These are phyloP conservation scores for Megaustenia siamemsis DNA, from an alignment of 2,888 invertebrate genomes.

Conservation along the genomic window DNA sequence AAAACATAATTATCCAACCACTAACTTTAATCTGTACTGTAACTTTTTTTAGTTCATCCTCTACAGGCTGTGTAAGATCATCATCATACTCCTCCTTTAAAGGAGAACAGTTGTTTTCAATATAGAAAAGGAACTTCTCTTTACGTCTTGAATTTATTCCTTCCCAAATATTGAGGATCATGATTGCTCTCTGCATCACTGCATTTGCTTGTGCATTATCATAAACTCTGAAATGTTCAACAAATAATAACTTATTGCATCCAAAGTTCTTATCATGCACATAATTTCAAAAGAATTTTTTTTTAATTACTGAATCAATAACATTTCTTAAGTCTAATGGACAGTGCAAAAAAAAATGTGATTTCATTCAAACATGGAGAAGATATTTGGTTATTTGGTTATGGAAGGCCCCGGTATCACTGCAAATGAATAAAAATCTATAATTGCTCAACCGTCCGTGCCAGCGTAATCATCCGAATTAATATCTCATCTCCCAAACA, in stretches of 20 bases:
- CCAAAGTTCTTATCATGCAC: no score
- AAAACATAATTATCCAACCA: neutral
- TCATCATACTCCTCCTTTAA: slow-evolving; percentile 76
- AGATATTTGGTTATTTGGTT: no score
- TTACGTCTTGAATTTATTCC: slow-evolving; percentile 65
- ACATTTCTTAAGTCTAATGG: no score
- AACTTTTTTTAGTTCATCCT: slow-evolving; percentile 77
- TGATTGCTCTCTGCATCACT: slow-evolving; percentile 79
- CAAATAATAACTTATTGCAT: neutral
- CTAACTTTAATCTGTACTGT: slow-evolving; percentile 78
- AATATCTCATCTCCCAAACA: no score
- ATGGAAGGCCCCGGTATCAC: no score
- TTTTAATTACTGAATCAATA: no score
- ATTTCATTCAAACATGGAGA: no score
- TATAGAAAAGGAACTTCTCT: slow-evolving; percentile 67
- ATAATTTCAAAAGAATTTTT: no score
- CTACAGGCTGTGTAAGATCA: slow-evolving; percentile 71
- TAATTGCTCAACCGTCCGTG: no score
- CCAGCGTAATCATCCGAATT: no score
- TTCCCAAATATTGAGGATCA: slow-evolving; percentile 76
- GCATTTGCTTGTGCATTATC: slow-evolving; percentile 80
- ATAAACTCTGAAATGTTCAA: slow-evolving; percentile 73
- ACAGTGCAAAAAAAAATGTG: no score
- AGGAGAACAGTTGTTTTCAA: slow-evolving; percentile 70
- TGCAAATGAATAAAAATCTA: no score